Base-by-base conservation (phyloP, 2,113 vertebrate species). In the Passerina amoena region DNA sequence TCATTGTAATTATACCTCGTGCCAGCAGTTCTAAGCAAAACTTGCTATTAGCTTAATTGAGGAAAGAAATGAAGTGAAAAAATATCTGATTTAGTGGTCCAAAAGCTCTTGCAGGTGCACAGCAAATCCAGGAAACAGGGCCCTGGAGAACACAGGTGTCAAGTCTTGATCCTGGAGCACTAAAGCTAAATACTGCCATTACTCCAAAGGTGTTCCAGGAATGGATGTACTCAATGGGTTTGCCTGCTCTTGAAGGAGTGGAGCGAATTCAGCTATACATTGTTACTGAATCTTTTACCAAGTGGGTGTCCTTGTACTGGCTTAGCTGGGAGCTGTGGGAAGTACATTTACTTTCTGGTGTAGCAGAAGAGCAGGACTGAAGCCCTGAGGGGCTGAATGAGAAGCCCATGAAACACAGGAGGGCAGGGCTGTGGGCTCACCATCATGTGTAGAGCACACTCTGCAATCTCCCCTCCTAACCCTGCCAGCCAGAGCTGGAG, bases 11-110 rank as follows among this genome's bases (percentile, higher is more conserved):
- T 93, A 72, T 53, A 92, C 42, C 70, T 93, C 54, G 21, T 90
- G 76, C 82, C 86, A 86, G 82, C 47, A 63, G 48, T 77, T 94
- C 90, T 66, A 83, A 88, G 90, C 68, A 83, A 92, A 94, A 94
- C 92, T 94, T 88, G 50, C 59, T 92, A 95, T 97, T 96, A 96
- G 11, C 47, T 86, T 96, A 94, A 96, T 92, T 96, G 88, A 75
- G 33, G 33, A 82, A 90, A 88, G 51, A 90, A 86, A 60, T 35
- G 1, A 76, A 76, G 37, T 79, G 56, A 27, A 65, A 82, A 90
- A 85, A 51, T 30, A 53, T 23, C 28, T 53, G 17, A 70, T 88
- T 35, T 76, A 45, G 53, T 88, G 44, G 59, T 51, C 85, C 47
- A 47, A 80, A 82, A 86, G 33, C 45, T 65, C 19, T 33, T 86